A percentile compares a stretch with the other conserved stretches of the same genome.
phyloP scores from a whole-genome alignment of 1,140 invertebrate genomes.

The Linepithema humile region DNA sequence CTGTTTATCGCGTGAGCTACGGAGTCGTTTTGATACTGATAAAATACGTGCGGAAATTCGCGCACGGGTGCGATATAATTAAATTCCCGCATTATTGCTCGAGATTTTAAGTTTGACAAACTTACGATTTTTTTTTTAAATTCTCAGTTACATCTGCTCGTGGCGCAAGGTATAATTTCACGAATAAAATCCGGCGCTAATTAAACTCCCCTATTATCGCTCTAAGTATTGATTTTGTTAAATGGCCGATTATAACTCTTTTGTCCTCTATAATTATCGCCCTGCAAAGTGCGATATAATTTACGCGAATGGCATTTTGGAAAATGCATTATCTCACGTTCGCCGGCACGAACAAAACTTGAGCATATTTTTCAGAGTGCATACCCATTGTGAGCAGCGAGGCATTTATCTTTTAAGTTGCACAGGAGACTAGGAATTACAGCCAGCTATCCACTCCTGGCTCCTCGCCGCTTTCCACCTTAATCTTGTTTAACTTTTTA shows the following conservation, averaged over 20 bases:
- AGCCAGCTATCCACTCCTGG: constrained; percentile 30
- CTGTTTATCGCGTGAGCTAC: constrained; percentile 40
- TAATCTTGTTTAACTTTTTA: constrained; percentile 57
- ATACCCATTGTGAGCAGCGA: constrained; percentile 23
- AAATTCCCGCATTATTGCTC: constrained; percentile 8
- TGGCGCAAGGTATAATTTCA: constrained; percentile 7
- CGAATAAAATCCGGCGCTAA: constrained; percentile 6
- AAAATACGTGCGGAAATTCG: constrained; percentile 24
- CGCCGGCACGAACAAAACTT: background rate
- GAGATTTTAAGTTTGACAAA: constrained; percentile 27
- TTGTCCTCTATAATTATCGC: background rate
- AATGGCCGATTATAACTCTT: background rate
- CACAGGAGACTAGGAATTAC: constrained; percentile 49
- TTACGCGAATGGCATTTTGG: constrained; percentile 11
- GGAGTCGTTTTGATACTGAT: constrained; percentile 14
- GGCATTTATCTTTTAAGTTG: constrained; percentile 48
- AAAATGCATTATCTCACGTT: constrained; percentile 2
- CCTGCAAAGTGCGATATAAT: background rate
- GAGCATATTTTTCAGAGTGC: constrained; percentile 39
- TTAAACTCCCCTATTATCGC: background rate
- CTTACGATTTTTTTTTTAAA: background rate
- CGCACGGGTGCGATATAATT: background rate
- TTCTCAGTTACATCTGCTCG: background rate
- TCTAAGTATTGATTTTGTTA: background rate
- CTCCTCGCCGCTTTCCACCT: constrained; percentile 27